These are phyloP conservation scores for Eulemur coronatus DNA, from an alignment of 2,797 vertebrate genomes.

Conservation along the genomic window DNA sequence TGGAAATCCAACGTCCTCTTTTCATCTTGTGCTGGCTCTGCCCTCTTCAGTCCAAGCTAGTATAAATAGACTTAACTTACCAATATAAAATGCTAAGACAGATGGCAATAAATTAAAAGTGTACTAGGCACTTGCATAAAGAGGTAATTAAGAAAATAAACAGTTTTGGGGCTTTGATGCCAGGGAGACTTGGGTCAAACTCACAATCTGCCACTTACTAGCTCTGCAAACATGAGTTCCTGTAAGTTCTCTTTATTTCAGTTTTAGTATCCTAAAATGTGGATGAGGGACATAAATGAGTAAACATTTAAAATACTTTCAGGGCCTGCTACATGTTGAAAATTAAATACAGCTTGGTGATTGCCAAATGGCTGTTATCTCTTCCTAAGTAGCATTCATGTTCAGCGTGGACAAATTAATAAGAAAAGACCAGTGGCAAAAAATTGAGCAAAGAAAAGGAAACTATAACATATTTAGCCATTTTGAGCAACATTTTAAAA, in stretches of 20 bases:
- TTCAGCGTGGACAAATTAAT: not conserved
- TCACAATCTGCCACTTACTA: not conserved
- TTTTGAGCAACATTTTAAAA: not conserved
- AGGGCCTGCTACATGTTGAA: not conserved
- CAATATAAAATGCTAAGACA: constrained; percentile 30
- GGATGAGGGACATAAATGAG: not conserved
- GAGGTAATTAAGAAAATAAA: constrained; percentile 54
- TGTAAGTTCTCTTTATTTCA: not conserved
- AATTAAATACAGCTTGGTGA: not conserved
- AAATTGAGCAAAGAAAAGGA: not conserved
- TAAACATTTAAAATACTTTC: not conserved
- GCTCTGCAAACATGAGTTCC: not conserved
- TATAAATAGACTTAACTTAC: not conserved
- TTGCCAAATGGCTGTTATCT: not conserved
- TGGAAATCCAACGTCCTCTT: constrained; percentile 25
- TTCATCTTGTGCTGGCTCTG: not conserved
- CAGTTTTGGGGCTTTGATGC: not conserved
- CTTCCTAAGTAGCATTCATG: not conserved
- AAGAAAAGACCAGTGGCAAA: not conserved
- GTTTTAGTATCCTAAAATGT: not conserved
- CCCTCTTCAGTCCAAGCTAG: not conserved
- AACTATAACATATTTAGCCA: not conserved
- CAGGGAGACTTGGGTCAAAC: constrained; percentile 23
- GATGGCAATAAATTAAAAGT: constrained; percentile 1
- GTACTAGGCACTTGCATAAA: not conserved